Evolutionary conservation across 2,797 vertebrate species (phyloP).

Genomic region (Phalloptychus januarius): DNA sequence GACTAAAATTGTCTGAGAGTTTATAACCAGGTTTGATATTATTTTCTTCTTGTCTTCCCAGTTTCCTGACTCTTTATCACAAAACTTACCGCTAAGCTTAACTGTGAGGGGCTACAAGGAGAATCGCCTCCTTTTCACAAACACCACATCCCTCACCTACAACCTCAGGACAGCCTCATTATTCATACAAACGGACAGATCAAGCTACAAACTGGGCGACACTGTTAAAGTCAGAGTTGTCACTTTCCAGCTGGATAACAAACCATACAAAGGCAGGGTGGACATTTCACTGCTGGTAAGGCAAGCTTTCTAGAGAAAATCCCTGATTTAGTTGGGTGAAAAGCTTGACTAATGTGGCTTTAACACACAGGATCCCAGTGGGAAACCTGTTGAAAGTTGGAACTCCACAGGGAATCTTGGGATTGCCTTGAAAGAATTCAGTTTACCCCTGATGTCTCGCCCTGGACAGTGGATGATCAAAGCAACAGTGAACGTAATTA

Average conservation of each 20-base stretch:
- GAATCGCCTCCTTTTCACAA: conserved; percentile 63
- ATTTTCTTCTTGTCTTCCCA: conserved; percentile 27
- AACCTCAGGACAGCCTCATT: conserved; percentile 50
- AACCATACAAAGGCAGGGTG: conserved; percentile 56
- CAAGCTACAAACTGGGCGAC: conserved; percentile 64
- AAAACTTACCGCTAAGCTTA: conserved; percentile 50
- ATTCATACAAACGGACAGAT: conserved; percentile 70
- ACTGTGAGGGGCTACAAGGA: conserved; percentile 65
- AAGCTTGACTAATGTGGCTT: conserved; percentile 25
- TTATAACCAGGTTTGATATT: background rate
- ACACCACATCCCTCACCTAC: conserved; percentile 51
- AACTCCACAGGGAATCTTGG: conserved; percentile 56
- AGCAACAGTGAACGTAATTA: conserved; percentile 56
- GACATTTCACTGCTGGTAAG: conserved; percentile 57
- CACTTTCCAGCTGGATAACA: conserved; percentile 58
- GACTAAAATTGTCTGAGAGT: background rate
- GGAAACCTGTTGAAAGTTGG: conserved; percentile 30
- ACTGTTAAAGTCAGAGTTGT: conserved; percentile 58
- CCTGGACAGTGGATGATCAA: conserved; percentile 63
- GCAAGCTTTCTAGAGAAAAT: conserved; percentile 11
- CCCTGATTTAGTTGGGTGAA: conserved; percentile 18
- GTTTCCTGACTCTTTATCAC: conserved; percentile 40
- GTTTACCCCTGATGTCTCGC: conserved; percentile 31
- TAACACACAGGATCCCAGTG: conserved; percentile 66
- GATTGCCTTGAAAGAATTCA: conserved; percentile 57